These are phyloP conservation scores for Atta texana DNA, from an alignment of 1,140 invertebrate genomes.

Conservation along the genomic window DNA sequence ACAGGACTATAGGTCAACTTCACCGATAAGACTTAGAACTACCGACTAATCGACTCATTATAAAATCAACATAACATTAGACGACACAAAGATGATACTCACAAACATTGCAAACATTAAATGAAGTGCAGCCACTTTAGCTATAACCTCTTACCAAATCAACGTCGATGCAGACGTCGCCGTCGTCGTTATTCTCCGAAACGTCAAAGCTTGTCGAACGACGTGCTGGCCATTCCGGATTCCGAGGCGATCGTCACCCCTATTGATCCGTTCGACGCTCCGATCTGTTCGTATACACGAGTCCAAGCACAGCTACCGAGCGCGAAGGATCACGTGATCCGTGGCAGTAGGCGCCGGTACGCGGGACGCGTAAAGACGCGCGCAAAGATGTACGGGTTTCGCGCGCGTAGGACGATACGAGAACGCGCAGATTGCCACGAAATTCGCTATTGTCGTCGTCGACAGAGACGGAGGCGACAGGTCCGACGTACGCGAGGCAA, in stretches of 20 bases:
- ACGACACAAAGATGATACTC: no score
- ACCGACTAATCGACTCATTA: no score
- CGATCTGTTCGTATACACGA: slow-evolving; percentile 1
- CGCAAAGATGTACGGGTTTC: not conserved
- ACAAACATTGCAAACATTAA: no score
- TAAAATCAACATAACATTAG: no score
- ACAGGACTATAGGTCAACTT: no score
- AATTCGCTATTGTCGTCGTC: not conserved
- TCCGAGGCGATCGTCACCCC: slow-evolving; percentile 8
- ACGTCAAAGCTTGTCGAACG: slow-evolving; percentile 3
- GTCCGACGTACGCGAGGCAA: slow-evolving; percentile 1
- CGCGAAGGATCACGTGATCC: slow-evolving; percentile 42
- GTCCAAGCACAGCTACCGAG: slow-evolving; percentile 15
- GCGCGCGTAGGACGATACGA: not conserved
- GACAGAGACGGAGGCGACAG: not conserved
- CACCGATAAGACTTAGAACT: no score
- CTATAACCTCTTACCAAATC: slow-evolving; percentile 44
- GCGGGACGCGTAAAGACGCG: not conserved
- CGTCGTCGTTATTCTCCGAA: not conserved
- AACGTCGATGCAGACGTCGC: slow-evolving; percentile 19
- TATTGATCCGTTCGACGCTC: slow-evolving; percentile 25
- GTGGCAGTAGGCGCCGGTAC: not conserved
- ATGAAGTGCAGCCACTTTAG: no score
- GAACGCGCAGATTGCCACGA: not conserved
- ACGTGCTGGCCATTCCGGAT: slow-evolving; percentile 41